phyloP scores from a whole-genome alignment of 2,888 invertebrate species.

The Thera britannica region DNA sequence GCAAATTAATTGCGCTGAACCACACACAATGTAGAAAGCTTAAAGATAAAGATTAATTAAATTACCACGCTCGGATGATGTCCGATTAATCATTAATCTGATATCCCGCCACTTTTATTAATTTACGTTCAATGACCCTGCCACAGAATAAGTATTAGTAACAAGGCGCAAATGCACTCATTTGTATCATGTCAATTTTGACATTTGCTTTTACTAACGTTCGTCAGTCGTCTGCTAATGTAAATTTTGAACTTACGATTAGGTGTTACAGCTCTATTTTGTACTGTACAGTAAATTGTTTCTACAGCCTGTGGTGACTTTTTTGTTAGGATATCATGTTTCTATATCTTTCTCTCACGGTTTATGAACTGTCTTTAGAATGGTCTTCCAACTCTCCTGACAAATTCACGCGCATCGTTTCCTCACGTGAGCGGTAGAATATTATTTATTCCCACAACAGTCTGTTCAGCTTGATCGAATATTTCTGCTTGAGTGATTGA shows the following conservation, averaged over 20 bases:
- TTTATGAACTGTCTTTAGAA: not conserved
- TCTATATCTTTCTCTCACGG: no score
- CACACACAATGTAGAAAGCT: conserved; percentile 36
- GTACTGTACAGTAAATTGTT: no score
- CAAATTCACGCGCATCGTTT: not conserved
- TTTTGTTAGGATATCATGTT: no score
- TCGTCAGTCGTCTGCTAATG: not conserved
- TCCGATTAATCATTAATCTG: conserved; percentile 43
- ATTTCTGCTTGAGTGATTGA: conserved; percentile 21
- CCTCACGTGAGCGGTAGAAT: not conserved
- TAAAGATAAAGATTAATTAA: conserved; percentile 45
- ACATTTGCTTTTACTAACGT: conserved; percentile 28
- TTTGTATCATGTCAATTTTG: conserved; percentile 45
- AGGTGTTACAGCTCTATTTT: no score
- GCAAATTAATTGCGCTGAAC: conserved; percentile 3
- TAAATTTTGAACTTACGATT: no score
- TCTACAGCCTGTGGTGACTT: no score
- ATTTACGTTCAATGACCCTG: conserved; percentile 35
- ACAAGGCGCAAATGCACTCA: conserved; percentile 37
- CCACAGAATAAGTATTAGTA: not conserved
- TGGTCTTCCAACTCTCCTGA: not conserved
- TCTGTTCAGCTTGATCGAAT: conserved; percentile 25
- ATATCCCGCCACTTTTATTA: conserved; percentile 44
- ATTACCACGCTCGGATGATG: conserved; percentile 40
- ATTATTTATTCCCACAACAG: not conserved